These are phyloP conservation scores for Dendronephthya gigantea DNA, from an alignment of 64 coral and sea anemone genomes.

Conservation along the genomic window DNA sequence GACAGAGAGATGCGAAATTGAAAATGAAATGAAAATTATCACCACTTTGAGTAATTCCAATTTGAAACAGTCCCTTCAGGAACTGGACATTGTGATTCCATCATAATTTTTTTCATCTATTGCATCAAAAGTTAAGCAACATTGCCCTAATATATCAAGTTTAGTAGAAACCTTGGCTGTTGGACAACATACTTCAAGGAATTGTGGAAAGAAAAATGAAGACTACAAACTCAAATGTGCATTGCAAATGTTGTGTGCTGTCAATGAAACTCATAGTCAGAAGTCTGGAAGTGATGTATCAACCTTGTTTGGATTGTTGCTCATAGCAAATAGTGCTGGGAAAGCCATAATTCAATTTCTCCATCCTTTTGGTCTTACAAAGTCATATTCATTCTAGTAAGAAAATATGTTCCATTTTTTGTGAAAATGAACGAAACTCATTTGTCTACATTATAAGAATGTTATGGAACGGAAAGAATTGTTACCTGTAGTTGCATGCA, in stretches of 20 bases:
- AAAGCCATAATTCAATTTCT: slow-evolving; percentile 13
- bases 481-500: too few species aligned
- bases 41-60: not conserved
- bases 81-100: not conserved
- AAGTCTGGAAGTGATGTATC: slow-evolving; percentile 5
- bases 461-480: too few species aligned
- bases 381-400: slow-evolving; percentile 32
- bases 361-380: slow-evolving; percentile 20
- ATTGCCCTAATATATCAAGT: not conserved
- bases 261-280: slow-evolving; percentile 2
- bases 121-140: not conserved
- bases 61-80: not conserved
- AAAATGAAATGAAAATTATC: slow-evolving; percentile 1
- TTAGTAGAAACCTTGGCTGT: not conserved
- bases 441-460: too few species aligned
- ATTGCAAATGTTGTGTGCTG: not conserved
- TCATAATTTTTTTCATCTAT: not conserved
- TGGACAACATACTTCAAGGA: not conserved
- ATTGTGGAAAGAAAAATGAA: slow-evolving; percentile 7
- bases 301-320: slow-evolving; percentile 12
- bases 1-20: not conserved
- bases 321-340: slow-evolving; percentile 23
- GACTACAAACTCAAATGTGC: slow-evolving; percentile 23
- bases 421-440: too few species aligned
- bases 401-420: not conserved